Conservation (phyloP, 2,888 invertebrate genomes). For the Drosophila anomelani region DNA sequence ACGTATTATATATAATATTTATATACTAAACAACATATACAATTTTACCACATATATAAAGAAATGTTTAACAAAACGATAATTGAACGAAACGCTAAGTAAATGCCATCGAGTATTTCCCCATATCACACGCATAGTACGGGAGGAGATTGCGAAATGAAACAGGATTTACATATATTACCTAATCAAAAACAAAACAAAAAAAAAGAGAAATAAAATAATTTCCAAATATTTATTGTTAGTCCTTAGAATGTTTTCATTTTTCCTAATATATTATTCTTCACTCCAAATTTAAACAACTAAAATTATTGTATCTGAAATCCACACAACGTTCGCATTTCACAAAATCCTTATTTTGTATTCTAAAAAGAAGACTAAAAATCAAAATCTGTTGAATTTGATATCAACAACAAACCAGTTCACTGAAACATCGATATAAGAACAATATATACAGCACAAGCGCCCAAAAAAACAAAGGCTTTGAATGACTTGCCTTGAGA, state of each 20-base stretch:
- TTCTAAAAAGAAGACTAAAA: constrained; percentile 19
- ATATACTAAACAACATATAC: constrained; percentile 39
- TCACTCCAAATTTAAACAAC: constrained; percentile 12
- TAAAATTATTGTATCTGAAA: constrained; percentile 19
- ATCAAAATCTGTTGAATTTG: constrained; percentile 35
- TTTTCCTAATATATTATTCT: constrained; percentile 8
- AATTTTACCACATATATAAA: constrained; percentile 38
- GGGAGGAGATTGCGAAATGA: constrained; percentile 36
- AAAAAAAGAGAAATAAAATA: constrained; percentile 17
- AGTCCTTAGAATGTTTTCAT: constrained; percentile 32
- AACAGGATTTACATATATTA: constrained; percentile 41
- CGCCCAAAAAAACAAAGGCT: constrained; percentile 20
- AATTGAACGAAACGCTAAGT: constrained; percentile 13
- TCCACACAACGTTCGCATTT: constrained; percentile 2
- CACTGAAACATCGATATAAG: constrained; percentile 25
- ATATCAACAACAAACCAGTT: constrained; percentile 22
- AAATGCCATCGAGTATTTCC: constrained; percentile 30
- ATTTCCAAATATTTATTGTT: constrained; percentile 44
- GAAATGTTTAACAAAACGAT: constrained; percentile 9
- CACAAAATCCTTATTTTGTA: constrained; percentile 17
- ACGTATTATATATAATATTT: constrained; percentile 26
- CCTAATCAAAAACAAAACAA: constrained; percentile 37
- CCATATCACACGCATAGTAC: constrained; percentile 25
- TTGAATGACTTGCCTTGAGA: constrained; percentile 24
- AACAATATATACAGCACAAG: constrained; percentile 37